These are phyloP conservation scores for Brotogeris chrysoptera DNA, from an alignment of 2,797 vertebrate species.

Conservation along the genomic window DNA sequence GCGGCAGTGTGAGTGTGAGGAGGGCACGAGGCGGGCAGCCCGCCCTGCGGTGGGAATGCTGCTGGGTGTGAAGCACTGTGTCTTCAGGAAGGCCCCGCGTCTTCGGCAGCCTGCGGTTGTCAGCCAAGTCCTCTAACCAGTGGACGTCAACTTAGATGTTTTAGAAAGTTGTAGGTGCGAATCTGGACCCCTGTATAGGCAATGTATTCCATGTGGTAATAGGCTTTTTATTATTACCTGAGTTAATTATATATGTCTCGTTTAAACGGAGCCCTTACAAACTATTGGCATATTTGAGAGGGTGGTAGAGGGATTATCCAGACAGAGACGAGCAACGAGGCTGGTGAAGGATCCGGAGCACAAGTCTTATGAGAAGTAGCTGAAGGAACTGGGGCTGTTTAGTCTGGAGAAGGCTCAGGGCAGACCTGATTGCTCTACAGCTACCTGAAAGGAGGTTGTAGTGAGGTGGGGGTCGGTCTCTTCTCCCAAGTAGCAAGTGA, in stretches of 20 bases:
- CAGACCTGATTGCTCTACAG: not conserved
- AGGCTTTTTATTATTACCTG: not conserved
- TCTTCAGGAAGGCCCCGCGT: too few species aligned
- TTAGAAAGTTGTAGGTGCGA: not conserved
- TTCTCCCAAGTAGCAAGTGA: not conserved
- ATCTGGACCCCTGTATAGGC: not conserved
- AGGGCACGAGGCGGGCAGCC: not conserved
- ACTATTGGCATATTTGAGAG: not conserved
- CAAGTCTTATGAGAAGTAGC: not conserved
- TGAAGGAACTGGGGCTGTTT: not conserved
- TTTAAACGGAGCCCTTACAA: not conserved
- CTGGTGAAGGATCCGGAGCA: not conserved
- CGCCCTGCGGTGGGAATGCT: not conserved
- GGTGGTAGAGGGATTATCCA: not conserved
- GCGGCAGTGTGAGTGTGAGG: not conserved
- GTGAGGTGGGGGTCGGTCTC: not conserved
- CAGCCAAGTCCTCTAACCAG: not conserved
- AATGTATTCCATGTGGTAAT: accelerated
- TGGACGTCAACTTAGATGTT: accelerated
- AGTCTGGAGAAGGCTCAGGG: not conserved
- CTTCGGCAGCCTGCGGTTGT: not conserved
- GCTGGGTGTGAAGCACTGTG: not conserved
- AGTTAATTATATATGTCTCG: accelerated
- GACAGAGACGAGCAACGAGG: not conserved
- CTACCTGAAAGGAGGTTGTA: not conserved